Base-by-base conservation (phyloP, 2,113 vertebrate species). In the Cavia aperea region DNA sequence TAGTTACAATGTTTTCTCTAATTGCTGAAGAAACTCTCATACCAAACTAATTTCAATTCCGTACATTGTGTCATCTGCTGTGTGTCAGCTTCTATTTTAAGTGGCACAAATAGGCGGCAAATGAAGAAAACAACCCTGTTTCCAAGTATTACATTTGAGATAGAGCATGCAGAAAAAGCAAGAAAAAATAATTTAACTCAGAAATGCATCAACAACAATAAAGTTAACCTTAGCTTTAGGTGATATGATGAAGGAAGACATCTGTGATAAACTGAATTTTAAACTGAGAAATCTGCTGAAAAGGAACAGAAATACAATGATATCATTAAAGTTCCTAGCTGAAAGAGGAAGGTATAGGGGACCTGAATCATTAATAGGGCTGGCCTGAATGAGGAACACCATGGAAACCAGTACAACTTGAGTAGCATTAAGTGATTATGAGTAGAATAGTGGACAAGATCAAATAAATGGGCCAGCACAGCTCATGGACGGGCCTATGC, bases 361-460 rank as follows among this genome's bases (percentile, higher is more conserved):
- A 43, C 3, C 14, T 77, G 26, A 81, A 70, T 81, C 33, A 75
- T 33, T 7, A 54, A 23, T 21, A 82, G 3, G 5, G 29, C 10
- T 83, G 19, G 21, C 5, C 43, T 14, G 1, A 39, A 1, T 72
- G 26, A n/a, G 23, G 29, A 65, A 43, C 0, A 65, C 46, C 33
- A 65, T 70, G 29, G 36, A 15, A 89, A 70, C 1, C 0, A 2
- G 18, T 23, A 31, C 31, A 23, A 4, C 83, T 90, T 36, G 18
- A 18, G 7, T 19, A 5, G 49, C 14, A 49, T 16, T 16, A 21
- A 19, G 8, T 31, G 46, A 51, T 0, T 26, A 2, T 33, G 9
- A 49, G 16, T 11, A 51, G 15, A 88, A 12, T 15, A 39, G 21
- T 36, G 89, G 54, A 56, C 21, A 4, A 88, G 10, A 6, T n/a